Base-by-base conservation (phyloP, 2,888 invertebrate genomes). In the Rhamphomyia laevipes region DNA sequence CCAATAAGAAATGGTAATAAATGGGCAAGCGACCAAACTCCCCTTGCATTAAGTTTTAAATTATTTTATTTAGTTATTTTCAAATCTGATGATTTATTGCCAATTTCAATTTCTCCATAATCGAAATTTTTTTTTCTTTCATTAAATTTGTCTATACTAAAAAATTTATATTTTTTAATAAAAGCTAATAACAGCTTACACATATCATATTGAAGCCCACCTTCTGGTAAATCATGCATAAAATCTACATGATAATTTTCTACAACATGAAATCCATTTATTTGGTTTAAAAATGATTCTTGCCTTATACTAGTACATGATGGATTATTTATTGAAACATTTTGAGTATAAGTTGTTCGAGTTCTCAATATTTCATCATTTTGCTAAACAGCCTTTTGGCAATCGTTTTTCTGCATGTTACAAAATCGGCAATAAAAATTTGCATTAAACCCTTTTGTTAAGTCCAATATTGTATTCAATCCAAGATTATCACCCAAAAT, bases 391-490 rank as follows among this genome's bases (percentile, higher is more conserved):
- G 5, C 13, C 4, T 15, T 15, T 37, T 15, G n/a, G 4, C 37
- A n/a, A 7, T 4, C 9, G 3, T 3, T 15, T 37, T 37, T 16
- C 3, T 42, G 6, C 18, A 15, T 15, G 2, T 2, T 18, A 18
- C 38, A 46, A 6, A 40, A 38, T 46, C 46, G 23, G n/a, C 46
- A 46, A 27, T 37, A 46, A 16, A 15, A 40, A 15, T 21, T 40
- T 4, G 38, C 15, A 10, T 16, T 18, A 18, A 46, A 46, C 7
- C 33, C 17, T 46, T 38, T 46, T 21, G 5, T 5, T 21, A 21
- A 5, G 5, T 21, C 21, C 5, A 21, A 21, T 4, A 21, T 21
- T 21, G 27, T 10, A 30, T 46, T 40, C 18, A 38, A 30, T 23
- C 17, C 30, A 15, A 46, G 12, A 46, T 40, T 46, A 46, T 37